Evolutionary conservation across 2,113 vertebrate species (phyloP).

Genomic region (Phalacrocorax aristotelis): DNA sequence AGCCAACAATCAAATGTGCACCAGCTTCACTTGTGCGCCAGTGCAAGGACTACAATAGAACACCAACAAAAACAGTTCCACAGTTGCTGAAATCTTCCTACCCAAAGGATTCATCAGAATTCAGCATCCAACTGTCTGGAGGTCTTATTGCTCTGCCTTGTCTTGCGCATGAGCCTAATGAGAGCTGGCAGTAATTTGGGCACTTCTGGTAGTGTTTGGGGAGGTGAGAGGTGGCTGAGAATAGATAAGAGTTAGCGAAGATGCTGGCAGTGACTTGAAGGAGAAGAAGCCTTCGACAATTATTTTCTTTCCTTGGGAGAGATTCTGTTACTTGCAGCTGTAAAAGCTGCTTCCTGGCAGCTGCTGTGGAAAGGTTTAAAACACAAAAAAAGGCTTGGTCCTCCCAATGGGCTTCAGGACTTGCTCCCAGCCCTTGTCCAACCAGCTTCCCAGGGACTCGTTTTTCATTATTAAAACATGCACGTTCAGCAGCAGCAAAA

Average conservation of each 20-base stretch:
- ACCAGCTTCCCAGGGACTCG: neutral
- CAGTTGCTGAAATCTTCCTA: neutral
- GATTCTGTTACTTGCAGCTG: conserved; percentile 4
- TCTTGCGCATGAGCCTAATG: conserved; percentile 17
- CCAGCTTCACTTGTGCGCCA: neutral
- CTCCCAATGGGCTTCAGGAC: accelerated
- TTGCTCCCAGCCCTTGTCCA: neutral
- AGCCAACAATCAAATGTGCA: neutral
- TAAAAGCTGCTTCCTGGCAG: conserved; percentile 40
- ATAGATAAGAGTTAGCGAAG: conserved; percentile 22
- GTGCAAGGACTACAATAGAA: neutral
- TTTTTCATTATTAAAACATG: neutral
- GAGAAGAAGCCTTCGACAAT: neutral
- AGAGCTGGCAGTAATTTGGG: conserved; percentile 57
- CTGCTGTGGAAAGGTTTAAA: conserved; percentile 24
- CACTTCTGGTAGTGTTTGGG: conserved; percentile 26
- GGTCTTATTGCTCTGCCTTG: conserved; percentile 1
- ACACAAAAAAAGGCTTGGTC: neutral
- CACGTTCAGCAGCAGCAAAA: neutral
- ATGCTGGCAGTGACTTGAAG: neutral
- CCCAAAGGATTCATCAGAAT: conserved; percentile 35
- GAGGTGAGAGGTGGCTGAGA: conserved; percentile 52
- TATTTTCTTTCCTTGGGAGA: conserved; percentile 38
- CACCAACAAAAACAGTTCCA: neutral
- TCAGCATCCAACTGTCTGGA: conserved; percentile 20